Evolutionary conservation across 2,113 vertebrate species (phyloP), one percentile per base, ranked within the genome.

Genomic region (Dendrocopos noguchii): DNA sequence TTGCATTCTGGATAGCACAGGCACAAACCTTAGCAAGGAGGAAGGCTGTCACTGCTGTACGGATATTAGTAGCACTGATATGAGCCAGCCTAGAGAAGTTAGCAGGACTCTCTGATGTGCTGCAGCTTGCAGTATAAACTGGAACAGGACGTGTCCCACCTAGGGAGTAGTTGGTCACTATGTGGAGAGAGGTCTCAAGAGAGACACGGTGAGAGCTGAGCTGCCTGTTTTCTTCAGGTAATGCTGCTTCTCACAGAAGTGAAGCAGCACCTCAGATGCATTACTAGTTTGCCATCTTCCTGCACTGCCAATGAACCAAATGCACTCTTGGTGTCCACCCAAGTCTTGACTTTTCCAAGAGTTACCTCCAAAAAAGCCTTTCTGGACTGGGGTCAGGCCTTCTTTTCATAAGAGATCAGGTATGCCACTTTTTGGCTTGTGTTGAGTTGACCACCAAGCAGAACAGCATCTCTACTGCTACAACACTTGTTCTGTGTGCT

Each of bases 81-180:
- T 3, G 4, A 77, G 36, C 20, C 6, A 7, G 34, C 8, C n/a
- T 61, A 42, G 74, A 60, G 74, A 60, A 70, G n/a, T 36, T 44
- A 63, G 34, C 65, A 83, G 70, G 70, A 70, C 25, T 12, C 19
- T 70, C 46, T 27, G 27, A 13, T 46, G 39, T 3, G 1, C 13
- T 68, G 72, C 39, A 74, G 17, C 25, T 80, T 47, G 29, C 33
- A 22, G 28, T 6, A 7, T 31, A 15, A 90, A 59, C 64, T 77
- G 57, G 28, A 65, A 18, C 0, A 0, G 39, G n/a, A 15, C 2
- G 1, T 12, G 21, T 74, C 57, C 33, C 24, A 29, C 34, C 16
- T 25, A 59, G 39, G 19, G 29, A 52, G 13, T 19, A 80, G 11
- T 60, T 31, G 36, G n/a, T 47, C 67, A 75, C 42, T n/a, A 13